Evolutionary conservation across 37 sponge, comb jelly and placozoan species (phyloP), one percentile per base, ranked within the genome.

Genomic region (Diacarnus erythraeanus): DNA sequence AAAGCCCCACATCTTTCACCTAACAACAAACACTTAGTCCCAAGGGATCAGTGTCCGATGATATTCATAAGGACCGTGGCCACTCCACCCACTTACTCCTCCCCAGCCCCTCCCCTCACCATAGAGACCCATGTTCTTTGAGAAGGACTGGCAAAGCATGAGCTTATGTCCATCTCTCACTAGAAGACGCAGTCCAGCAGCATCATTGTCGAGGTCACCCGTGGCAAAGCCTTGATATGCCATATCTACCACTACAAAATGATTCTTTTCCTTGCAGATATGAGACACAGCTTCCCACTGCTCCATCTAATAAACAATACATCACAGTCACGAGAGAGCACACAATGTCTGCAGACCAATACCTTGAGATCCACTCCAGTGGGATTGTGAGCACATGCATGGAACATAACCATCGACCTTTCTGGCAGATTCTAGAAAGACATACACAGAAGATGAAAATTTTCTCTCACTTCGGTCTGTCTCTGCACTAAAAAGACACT

Each of bases 41-140:
- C 6, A 47, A 15, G 10, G 12, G 12, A 47, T 47, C 51, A 47
- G 18, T 18, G 18, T 12, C 57, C 12, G 18, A 54, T 18, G 18
- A 54, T 54, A 54, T 18, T 21, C 57, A 54, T 21, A 21, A 54
- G 57, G 57, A n/a, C n/a, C n/a, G n/a, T n/a, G n/a, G n/a, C n/a
- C n/a, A n/a, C n/a, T n/a, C n/a, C n/a, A n/a, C n/a, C 51, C 51
- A 47, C 51, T 47, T 12, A 6, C 12, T 12, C 51, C 51, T 47
- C 51, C 22, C 61, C 61, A 6, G 61, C 61, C 22, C 61, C 30
- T 67, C 21, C 30, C 3, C 91, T 75, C 40, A 94, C 97, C 97
- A 76, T 98, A 98, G 18, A 98, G 92, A 59, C 99, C 99, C 89
- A 98, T 89, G 86, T 95, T 98, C 86, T 98, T 98, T 4, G 99